Evolutionary conservation across 2,113 vertebrate species (phyloP).

Genomic region (Anoura caudifer): DNA sequence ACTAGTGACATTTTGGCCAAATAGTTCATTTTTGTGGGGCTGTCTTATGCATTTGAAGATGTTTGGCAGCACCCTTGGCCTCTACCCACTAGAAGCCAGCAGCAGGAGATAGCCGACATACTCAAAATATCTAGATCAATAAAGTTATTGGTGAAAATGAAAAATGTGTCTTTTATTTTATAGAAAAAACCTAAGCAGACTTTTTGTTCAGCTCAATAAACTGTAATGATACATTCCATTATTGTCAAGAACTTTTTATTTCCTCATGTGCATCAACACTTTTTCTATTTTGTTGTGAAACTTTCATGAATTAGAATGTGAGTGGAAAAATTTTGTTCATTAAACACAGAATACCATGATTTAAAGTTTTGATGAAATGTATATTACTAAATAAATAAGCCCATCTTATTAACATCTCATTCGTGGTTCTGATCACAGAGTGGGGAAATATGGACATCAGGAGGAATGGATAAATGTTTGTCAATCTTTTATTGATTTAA

Average conservation of each 20-base stretch:
- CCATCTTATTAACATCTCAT: not conserved
- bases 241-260: not conserved
- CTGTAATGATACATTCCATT: not conserved
- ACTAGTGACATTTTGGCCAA: too few species aligned
- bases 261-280: not conserved
- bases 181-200: too few species aligned
- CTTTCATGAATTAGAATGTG: not conserved
- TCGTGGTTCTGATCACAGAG: not conserved
- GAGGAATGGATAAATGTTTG: not conserved
- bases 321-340: not conserved
- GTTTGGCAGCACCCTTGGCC: too few species aligned
- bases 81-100: too few species aligned
- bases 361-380: not conserved
- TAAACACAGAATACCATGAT: not conserved
- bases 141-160: too few species aligned
- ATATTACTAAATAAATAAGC: not conserved
- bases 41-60: too few species aligned
- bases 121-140: too few species aligned
- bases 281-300: slow-evolving; percentile 18
- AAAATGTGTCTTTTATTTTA: too few species aligned
- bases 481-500: not conserved
- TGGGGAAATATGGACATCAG: not conserved
- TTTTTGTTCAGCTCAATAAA: not conserved
- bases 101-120: too few species aligned
- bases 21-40: too few species aligned